Base-by-base conservation (phyloP, 1,140 invertebrate species). In the Saccostrea glomerata region DNA sequence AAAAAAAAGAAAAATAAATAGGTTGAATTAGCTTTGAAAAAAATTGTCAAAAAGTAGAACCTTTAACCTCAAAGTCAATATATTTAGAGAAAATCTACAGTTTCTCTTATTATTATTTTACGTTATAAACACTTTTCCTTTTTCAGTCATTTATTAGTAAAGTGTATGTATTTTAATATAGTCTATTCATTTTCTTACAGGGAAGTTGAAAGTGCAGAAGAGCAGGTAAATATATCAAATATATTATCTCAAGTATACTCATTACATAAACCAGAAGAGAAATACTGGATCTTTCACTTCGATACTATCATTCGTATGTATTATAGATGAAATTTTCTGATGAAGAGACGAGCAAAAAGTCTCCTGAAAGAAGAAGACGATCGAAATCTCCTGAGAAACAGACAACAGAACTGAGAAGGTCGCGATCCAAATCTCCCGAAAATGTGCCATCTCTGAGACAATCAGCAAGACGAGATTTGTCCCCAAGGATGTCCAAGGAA, bases 201-300 rank as follows among this genome's bases (percentile, higher is more conserved):
- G 84, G 84, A 85, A 85, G 25, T 85, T n/a, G 84, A 85, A 58
- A 85, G 55, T 36, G 36, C 7, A 63, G 84, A 85, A 40, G 84
- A 40, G 17, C 47, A 85, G 84, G 84, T 85, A 85, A 63, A 40
- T 84, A 15, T 84, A 17, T 36, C 2, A n/a, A n/a, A n/a, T n/a
- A n/a, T n/a, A n/a, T n/a, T n/a, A n/a, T n/a, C n/a, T n/a, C n/a
- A n/a, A n/a, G n/a, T n/a, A n/a, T 47, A 47, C 47, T 47, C 47
- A 47, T 7, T 6, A 47, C 47, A 9, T 47, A 6, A 0, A 47
- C 0, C 5, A 47, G 47, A 47, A 47, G 6, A 47, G 5, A 2
- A 5, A 47, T 7, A 2, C 6, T 47, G 47, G 47, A 47, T 6
- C 47, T 7, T 47, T 7, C 2, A 47, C 47, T 47, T 47, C 47